phyloP scores from a whole-genome alignment of 2,888 invertebrate species.

The Nephrocerus scutellatus region DNA sequence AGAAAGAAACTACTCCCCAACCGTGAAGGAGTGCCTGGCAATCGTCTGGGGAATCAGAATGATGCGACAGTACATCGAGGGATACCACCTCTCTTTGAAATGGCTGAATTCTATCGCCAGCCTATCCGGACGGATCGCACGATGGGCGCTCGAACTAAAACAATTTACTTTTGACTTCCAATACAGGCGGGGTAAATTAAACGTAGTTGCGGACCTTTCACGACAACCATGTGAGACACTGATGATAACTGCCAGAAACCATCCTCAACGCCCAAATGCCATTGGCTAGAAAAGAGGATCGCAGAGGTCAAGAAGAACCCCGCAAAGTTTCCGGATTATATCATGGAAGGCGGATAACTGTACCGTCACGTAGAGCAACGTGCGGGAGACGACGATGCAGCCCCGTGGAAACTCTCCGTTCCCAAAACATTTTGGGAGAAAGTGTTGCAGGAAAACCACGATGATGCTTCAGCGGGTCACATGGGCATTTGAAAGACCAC shows the following conservation, averaged over 20 bases:
- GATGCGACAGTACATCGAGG: constrained; percentile 15
- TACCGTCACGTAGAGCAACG: constrained; percentile 6
- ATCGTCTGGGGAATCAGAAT: constrained; percentile 18
- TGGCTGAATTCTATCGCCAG: constrained; percentile 16
- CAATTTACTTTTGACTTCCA: constrained; percentile 13
- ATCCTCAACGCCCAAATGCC: background rate
- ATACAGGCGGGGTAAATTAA: constrained; percentile 8
- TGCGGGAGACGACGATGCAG: background rate
- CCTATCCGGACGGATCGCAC: constrained; percentile 14
- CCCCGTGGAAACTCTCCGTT: constrained; percentile 15
- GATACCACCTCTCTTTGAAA: constrained; percentile 15
- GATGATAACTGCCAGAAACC: too few relatives aligned
- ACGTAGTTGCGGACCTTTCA: constrained; percentile 14
- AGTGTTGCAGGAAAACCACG: constrained; percentile 14
- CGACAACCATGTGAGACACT: constrained; percentile 3
- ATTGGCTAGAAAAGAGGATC: constrained; percentile 3
- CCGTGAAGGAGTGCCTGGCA: constrained; percentile 18
- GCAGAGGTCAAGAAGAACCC: background rate
- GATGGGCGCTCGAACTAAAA: constrained; percentile 17
- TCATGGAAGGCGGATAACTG: constrained; percentile 1
- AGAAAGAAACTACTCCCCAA: constrained; percentile 17
- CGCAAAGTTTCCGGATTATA: constrained; percentile 8
- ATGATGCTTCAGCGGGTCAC: constrained; percentile 12
- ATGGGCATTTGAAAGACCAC: constrained; percentile 17
- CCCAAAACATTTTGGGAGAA: background rate